phyloP scores from a whole-genome alignment of 1,140 invertebrate genomes.

The Drosophila tropicalis region DNA sequence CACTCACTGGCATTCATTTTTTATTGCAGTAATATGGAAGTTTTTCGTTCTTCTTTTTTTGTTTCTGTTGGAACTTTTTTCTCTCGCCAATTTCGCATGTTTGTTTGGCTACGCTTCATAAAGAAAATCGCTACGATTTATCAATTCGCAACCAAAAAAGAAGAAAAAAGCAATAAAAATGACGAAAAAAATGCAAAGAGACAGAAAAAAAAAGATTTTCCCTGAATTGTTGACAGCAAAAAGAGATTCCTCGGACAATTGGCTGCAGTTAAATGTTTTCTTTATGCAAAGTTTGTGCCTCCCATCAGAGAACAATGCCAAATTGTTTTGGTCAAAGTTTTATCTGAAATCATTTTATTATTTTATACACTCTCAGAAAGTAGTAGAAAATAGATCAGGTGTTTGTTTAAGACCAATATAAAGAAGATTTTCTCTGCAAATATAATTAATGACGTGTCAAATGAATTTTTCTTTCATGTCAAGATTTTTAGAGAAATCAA shows the following conservation, averaged over 20 bases:
- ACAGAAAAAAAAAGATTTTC: constrained; percentile 13
- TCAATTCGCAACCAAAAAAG: constrained; percentile 12
- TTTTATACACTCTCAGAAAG: not conserved
- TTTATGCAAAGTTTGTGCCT: constrained; percentile 26
- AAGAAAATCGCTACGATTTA: constrained; percentile 28
- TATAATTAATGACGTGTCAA: too few species aligned
- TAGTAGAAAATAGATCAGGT: too few species aligned
- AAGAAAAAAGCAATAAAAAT: too few species aligned
- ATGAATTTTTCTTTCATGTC: too few species aligned
- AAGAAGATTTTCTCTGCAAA: too few species aligned
- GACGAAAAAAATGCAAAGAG: not conserved
- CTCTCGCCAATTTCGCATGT: not conserved
- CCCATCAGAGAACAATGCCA: constrained; percentile 15
- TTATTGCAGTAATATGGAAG: constrained; percentile 15
- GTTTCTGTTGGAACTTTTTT: constrained; percentile 2
- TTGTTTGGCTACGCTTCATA: constrained; percentile 22
- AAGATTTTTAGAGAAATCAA: too few species aligned
- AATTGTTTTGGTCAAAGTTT: constrained; percentile 20
- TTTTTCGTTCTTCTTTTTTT: not conserved
- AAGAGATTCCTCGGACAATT: constrained; percentile 19
- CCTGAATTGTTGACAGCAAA: constrained; percentile 23
- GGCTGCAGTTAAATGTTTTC: constrained; percentile 26
- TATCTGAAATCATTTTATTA: constrained; percentile 5
- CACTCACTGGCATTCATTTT: constrained; percentile 19
- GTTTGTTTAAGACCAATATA: too few species aligned